Conservation (phyloP, 2,888 invertebrate genomes). For the Hermodice carunculata region DNA sequence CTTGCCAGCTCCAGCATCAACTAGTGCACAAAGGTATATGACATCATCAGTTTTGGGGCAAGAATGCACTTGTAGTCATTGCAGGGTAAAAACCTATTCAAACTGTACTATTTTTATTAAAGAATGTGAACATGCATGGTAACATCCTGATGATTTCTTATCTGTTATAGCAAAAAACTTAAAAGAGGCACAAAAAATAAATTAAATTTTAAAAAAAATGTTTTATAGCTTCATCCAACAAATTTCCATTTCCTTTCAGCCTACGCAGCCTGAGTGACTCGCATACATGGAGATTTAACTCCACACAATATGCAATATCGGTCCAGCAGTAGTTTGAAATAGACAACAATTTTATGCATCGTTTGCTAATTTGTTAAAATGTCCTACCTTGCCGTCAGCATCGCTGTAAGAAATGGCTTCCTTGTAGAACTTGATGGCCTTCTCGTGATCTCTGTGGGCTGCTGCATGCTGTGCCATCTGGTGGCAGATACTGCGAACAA, state of each 20-base stretch:
- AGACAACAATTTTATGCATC: neutral
- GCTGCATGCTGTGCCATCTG: conserved; percentile 82
- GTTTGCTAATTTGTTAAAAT: neutral
- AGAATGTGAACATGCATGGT: neutral
- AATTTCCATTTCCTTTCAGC: too few relatives aligned
- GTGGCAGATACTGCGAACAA: conserved; percentile 76
- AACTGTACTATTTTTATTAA: neutral
- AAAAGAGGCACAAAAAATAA: too few relatives aligned
- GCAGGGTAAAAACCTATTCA: too few relatives aligned
- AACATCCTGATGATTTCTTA: too few relatives aligned
- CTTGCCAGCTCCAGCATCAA: conserved; percentile 69
- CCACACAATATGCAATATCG: too few relatives aligned
- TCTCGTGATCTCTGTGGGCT: conserved; percentile 77
- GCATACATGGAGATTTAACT: too few relatives aligned
- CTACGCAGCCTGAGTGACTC: too few relatives aligned
- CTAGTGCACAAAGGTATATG: conserved; percentile 42
- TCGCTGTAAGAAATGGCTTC: conserved; percentile 87
- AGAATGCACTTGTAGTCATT: too few relatives aligned
- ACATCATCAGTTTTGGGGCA: too few relatives aligned
- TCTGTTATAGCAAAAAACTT: too few relatives aligned
- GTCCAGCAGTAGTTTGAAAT: neutral
- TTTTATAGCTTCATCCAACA: too few relatives aligned
- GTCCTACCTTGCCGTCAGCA: conserved; percentile 76
- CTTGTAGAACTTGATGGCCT: conserved; percentile 85
- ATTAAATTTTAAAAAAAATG: too few relatives aligned